Percentiles rank a stretch among this genome's conserved stretches.
Conservation (phyloP, 1,140 invertebrate species). For the Riptortus pedestris region DNA sequence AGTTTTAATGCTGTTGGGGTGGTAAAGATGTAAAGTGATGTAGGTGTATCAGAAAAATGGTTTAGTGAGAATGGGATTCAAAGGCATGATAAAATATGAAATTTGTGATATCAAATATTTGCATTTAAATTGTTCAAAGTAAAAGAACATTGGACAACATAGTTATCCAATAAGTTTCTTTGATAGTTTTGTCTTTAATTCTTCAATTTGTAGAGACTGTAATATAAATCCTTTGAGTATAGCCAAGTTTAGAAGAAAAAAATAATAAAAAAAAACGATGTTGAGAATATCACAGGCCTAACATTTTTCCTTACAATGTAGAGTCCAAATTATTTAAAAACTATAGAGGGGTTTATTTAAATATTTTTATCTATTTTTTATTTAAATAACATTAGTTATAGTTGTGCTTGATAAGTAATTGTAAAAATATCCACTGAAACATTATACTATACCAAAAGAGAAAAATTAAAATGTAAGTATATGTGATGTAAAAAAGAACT, state of each 20-base stretch:
- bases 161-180: constrained; percentile 4
- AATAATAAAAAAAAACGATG: constrained; percentile 9
- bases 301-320: constrained; percentile 14
- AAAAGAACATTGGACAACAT: constrained; percentile 4
- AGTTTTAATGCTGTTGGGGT: constrained; percentile 14
- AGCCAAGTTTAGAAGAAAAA: constrained; percentile 12
- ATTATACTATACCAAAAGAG: no score
- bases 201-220: constrained; percentile 24
- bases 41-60: neutral
- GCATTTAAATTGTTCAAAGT: constrained; percentile 25
- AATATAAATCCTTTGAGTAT: neutral
- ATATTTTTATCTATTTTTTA: constrained; percentile 1
- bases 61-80: constrained; percentile 2
- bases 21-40: constrained; percentile 3
- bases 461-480: neutral
- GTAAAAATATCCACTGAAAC: no score
- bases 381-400: neutral
- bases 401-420: no score
- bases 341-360: neutral
- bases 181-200: neutral
- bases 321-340: constrained; percentile 4
- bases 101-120: constrained; percentile 28
- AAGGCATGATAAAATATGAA: constrained; percentile 12
- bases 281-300: constrained; percentile 25
- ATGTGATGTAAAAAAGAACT: constrained; percentile 9